Percentiles rank a stretch among this genome's conserved stretches.
Evolutionary conservation across 92 coral and sea anemone species (phyloP).

Genomic region (Parazoanthus swiftii): DNA sequence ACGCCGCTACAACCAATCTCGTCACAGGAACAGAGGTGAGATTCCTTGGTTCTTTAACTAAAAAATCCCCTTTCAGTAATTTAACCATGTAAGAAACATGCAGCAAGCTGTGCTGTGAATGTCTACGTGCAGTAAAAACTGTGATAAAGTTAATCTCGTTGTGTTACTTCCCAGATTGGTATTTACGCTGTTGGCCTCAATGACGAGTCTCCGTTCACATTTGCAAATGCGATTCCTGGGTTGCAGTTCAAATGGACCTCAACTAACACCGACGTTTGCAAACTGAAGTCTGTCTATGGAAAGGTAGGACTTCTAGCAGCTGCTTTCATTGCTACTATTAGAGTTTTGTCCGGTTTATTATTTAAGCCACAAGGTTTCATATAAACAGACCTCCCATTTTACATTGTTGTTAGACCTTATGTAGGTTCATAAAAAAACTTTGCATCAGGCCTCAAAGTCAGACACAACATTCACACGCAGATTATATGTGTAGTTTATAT

Average conservation of each 20-base stretch:
- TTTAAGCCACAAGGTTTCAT: no score
- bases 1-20: slow-evolving; percentile 88
- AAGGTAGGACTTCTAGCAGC: slow-evolving; percentile 49
- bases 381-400: no score
- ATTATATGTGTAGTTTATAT: no score
- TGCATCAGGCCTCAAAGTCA: no score
- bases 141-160: background rate
- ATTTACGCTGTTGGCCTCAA: slow-evolving; percentile 82
- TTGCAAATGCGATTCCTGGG: slow-evolving; percentile 91
- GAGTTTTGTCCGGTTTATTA: no score
- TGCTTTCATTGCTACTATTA: no score
- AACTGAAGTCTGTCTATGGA: slow-evolving; percentile 85
- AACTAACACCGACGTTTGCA: slow-evolving; percentile 92
- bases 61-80: no score
- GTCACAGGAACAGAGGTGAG: slow-evolving; percentile 95
- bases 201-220: slow-evolving; percentile 85
- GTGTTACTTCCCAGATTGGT: slow-evolving; percentile 55
- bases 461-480: no score
- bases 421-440: no score
- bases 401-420: no score
- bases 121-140: background rate
- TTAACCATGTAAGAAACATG: background rate
- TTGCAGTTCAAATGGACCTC: slow-evolving; percentile 88
- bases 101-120: background rate
- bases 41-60: background rate